phyloP scores from a whole-genome alignment of 2,888 invertebrate species.

The Agapetus fuscipes region DNA sequence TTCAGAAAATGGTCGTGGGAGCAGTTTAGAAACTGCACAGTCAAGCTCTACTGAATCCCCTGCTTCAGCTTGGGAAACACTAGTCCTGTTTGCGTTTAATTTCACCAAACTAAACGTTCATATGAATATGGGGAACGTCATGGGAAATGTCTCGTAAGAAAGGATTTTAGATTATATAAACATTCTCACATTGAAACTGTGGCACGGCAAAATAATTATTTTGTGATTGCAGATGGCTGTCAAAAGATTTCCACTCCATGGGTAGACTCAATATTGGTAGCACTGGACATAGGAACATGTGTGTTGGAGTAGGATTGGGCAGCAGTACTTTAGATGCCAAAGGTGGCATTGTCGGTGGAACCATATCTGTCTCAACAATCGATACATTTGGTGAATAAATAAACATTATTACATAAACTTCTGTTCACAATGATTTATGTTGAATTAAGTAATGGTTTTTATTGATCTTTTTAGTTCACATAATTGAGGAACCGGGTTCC shows the following conservation, averaged over 20 bases:
- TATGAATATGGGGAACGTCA: constrained; percentile 99
- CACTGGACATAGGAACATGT: constrained; percentile 88
- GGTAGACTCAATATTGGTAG: constrained; percentile 90
- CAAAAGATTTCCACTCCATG: constrained; percentile 84
- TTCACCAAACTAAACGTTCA: constrained; percentile 93
- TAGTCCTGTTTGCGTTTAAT: constrained; percentile 92
- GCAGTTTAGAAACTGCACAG: constrained; percentile 45
- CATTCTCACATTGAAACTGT: too few relatives aligned
- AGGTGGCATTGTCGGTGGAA: constrained; percentile 96
- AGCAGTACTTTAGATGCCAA: constrained; percentile 91
- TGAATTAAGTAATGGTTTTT: not conserved
- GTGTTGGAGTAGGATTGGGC: constrained; percentile 77
- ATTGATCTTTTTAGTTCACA: constrained; percentile 53
- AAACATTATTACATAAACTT: not conserved
- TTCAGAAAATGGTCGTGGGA: constrained; percentile 44
- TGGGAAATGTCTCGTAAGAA: constrained; percentile 88
- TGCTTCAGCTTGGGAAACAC: constrained; percentile 86
- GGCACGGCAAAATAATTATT: not conserved
- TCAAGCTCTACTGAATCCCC: constrained; percentile 50
- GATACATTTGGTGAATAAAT: constrained; percentile 63
- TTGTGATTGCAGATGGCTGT: constrained; percentile 62
- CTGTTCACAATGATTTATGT: not conserved
- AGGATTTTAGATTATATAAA: too few relatives aligned
- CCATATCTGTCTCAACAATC: constrained; percentile 82
- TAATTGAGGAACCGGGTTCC: constrained; percentile 80